Conservation (phyloP, 2,113 vertebrate species). For the Bubo bubo region DNA sequence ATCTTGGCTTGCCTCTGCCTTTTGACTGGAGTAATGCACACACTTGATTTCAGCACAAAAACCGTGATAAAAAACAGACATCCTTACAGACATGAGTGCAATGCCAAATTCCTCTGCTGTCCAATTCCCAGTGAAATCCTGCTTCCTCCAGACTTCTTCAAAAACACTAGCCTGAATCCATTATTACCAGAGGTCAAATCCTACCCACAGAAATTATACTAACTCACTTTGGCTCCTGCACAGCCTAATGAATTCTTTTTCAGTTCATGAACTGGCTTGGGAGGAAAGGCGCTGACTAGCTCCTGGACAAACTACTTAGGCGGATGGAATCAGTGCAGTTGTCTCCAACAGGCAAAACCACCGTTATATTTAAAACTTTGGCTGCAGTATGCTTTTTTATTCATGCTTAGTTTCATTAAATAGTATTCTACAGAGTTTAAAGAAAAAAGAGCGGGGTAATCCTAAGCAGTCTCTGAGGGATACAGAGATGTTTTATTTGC, state of each 20-base stretch:
- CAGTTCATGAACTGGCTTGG: not conserved
- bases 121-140: not conserved
- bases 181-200: constrained; percentile 7
- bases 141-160: not conserved
- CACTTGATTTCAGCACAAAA: not conserved
- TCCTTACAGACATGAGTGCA: not conserved
- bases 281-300: not conserved
- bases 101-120: not conserved
- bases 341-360: not conserved
- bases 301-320: not conserved
- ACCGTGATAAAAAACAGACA: not conserved
- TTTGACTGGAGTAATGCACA: not conserved
- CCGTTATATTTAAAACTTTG: not conserved
- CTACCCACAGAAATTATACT: not conserved
- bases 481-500: not conserved
- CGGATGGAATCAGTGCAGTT: not conserved
- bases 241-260: not conserved
- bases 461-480: not conserved
- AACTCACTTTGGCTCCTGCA: not conserved
- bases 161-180: not conserved
- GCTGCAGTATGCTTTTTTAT: not conserved
- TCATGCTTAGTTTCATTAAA: not conserved
- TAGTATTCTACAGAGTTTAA: not conserved
- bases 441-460: not conserved
- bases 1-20: not conserved